phyloP scores from a whole-genome alignment of 2,888 invertebrate genomes.

The Entomobrya multifasciata region DNA sequence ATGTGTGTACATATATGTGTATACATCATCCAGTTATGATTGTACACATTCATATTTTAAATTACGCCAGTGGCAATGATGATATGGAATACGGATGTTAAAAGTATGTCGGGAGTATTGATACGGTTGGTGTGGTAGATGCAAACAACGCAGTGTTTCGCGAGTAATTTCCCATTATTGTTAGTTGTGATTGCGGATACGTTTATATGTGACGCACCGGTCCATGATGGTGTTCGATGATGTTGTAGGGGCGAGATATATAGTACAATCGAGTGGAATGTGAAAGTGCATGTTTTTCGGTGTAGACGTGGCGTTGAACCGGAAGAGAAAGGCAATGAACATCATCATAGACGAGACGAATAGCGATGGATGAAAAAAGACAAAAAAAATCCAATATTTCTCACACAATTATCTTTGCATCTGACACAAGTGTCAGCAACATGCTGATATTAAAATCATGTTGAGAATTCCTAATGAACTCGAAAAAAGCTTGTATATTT shows the following conservation, averaged over 20 bases:
- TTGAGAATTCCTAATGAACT: constrained; percentile 65
- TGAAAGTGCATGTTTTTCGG: not conserved
- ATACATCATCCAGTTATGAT: not conserved
- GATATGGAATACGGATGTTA: not conserved
- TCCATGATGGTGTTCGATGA: not conserved
- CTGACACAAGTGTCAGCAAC: constrained; percentile 64
- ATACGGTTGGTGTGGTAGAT: constrained; percentile 19
- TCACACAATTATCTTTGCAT: constrained; percentile 58
- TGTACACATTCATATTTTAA: not conserved
- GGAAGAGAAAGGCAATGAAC: constrained; percentile 9
- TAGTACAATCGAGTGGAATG: not conserved
- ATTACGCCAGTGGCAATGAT: not conserved
- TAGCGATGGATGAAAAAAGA: not conserved
- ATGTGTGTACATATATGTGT: constrained; percentile 2
- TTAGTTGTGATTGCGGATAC: constrained; percentile 51
- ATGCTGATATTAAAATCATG: constrained; percentile 72
- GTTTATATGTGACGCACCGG: constrained; percentile 45
- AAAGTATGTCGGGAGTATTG: not conserved
- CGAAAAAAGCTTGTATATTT: not conserved
- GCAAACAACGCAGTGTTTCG: constrained; percentile 46
- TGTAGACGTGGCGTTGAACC: not conserved
- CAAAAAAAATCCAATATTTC: constrained; percentile 64
- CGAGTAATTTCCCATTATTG: constrained; percentile 52
- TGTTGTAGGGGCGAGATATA: constrained; percentile 2
- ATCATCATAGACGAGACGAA: constrained; percentile 19